phyloP scores from a whole-genome alignment of 1,140 invertebrate species.

The Nasonia longicornis region DNA sequence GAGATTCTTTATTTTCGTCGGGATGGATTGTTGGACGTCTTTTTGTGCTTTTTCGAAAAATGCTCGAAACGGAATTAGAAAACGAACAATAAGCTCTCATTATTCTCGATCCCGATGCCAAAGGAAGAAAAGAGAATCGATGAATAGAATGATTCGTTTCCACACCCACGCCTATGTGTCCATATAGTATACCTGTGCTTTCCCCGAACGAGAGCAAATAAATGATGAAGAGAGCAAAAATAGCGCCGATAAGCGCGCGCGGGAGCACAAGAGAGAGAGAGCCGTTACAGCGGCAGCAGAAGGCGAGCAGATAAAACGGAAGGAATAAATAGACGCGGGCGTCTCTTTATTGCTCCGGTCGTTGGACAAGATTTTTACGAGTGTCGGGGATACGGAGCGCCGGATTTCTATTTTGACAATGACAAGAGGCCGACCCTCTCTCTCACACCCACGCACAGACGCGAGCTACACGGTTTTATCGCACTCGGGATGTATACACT shows the following conservation, averaged over 20 bases:
- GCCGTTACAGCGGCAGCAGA: not conserved
- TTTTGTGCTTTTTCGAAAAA: too few relatives aligned
- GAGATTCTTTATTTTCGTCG: not conserved
- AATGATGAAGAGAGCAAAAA: conserved; percentile 6
- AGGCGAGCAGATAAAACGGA: not conserved
- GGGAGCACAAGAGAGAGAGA: not conserved
- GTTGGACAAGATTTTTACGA: conserved; percentile 34
- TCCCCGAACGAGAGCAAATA: not conserved
- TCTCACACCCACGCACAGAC: not conserved
- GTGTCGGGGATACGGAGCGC: not conserved
- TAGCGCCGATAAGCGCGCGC: not conserved
- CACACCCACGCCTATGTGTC: not conserved
- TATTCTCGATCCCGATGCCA: too few relatives aligned
- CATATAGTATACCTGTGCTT: not conserved
- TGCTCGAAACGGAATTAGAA: too few relatives aligned
- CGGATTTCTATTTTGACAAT: conserved; percentile 41
- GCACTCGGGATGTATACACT: conserved; percentile 47
- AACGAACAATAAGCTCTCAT: too few relatives aligned
- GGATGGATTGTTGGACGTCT: not conserved
- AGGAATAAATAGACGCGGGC: conserved; percentile 20
- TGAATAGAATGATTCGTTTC: not conserved
- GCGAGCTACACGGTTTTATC: conserved; percentile 39
- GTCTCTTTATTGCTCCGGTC: conserved; percentile 26
- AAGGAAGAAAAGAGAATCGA: too few relatives aligned
- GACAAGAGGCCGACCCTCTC: not conserved